Evolutionary conservation across 2,113 vertebrate species (phyloP), one percentile per base, ranked within the genome.

Genomic region (Daboia siamensis): DNA sequence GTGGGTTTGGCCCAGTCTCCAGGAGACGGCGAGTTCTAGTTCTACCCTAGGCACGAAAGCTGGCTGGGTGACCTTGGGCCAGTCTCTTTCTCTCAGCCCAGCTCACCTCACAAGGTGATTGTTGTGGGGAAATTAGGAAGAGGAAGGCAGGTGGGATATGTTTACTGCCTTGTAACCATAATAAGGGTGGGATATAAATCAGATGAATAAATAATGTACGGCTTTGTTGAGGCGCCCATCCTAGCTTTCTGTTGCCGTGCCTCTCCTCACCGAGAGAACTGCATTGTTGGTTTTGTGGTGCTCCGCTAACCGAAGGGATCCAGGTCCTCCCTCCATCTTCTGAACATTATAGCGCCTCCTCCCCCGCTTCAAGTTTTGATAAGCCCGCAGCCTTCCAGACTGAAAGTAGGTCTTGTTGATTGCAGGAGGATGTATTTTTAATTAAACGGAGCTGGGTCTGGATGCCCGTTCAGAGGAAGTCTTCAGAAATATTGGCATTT

Each of bases 161-260:
- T 69, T n/a, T n/a, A 15, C 11, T 69, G 4, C 12, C 12, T 69
- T 1, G 29, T 15, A 5, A 15, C 5, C 4, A 0, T 15, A 13
- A n/a, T 15, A 6, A 15, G 61, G 29, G 29, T 5, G 29, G 4
- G 29, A 29, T 69, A 2, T 69, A 69, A 69, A 69, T 69, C 29
- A 13, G 5, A 69, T 0, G 4, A n/a, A 2, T 69, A n/a, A 69
- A n/a, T n/a, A 13, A 64, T 12, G 2, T 1, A 29, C 1, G 6
- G 2, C n/a, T 8, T 80, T 1, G 2, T 17, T 69, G 11, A 15
- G 61, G 13, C 1, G 4, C 29, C 3, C 61, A 1, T n/a, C 61
- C 61, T 74, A 0, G 29, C 61, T 69, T n/a, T n/a, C 29, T 2
- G 11, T 13, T 0, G 29, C 0, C 11, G 29, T 13, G 11, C 3